A percentile compares a stretch with the other conserved stretches of the same genome.
These are phyloP conservation scores for Orthonevra nobilis DNA, from an alignment of 2,888 invertebrate genomes.

Conservation along the genomic window DNA sequence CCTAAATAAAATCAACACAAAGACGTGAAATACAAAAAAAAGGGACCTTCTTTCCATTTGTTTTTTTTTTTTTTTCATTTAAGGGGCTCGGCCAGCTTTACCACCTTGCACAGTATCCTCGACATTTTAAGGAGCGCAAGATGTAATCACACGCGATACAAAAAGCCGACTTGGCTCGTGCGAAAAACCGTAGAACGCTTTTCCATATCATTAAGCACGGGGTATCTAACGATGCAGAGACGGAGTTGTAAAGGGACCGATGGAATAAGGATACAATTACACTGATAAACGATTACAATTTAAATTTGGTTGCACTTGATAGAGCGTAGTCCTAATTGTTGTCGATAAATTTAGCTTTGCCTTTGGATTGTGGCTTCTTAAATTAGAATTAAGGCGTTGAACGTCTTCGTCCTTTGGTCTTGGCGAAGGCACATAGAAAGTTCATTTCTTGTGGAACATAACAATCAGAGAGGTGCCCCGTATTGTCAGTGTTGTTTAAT, in stretches of 20 bases:
- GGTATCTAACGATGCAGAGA: not conserved
- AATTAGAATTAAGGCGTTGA: slow-evolving; percentile 16
- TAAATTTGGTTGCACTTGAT: slow-evolving; percentile 36
- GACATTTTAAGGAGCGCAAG: not conserved
- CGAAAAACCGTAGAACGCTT: slow-evolving; percentile 22
- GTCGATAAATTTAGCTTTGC: slow-evolving; percentile 16
- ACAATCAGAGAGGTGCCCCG: too few relatives aligned
- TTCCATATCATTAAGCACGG: slow-evolving; percentile 44
- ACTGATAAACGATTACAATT: slow-evolving; percentile 26
- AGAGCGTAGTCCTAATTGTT: slow-evolving; percentile 16
- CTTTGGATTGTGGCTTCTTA: not conserved
- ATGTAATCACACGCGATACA: slow-evolving; percentile 39
- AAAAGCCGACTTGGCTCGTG: slow-evolving; percentile 12
- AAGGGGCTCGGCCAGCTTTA: slow-evolving; percentile 2
- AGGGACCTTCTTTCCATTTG: not conserved
- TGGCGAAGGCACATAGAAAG: too few relatives aligned
- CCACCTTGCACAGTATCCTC: not conserved
- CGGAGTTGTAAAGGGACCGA: not conserved
- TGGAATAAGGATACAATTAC: slow-evolving; percentile 24
- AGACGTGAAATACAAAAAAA: not conserved
- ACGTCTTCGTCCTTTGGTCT: too few relatives aligned
- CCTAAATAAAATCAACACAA: too few relatives aligned
- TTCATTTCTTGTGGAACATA: too few relatives aligned
- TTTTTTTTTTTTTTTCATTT: not conserved
- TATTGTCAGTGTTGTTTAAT: too few relatives aligned